phyloP scores from a whole-genome alignment of 2,797 vertebrate genomes.

The Adrianichthys oophorus region DNA sequence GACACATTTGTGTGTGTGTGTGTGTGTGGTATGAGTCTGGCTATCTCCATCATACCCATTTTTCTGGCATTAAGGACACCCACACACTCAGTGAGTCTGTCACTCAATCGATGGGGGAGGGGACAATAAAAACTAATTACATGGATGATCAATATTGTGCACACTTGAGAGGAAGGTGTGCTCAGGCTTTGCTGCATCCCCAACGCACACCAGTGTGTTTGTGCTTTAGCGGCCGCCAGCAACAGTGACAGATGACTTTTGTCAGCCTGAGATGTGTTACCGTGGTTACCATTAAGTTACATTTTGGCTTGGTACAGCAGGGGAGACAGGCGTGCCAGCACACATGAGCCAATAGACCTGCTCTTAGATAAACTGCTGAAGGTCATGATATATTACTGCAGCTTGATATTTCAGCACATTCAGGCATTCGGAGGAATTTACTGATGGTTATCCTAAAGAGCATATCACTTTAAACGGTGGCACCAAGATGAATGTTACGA shows the following conservation, averaged over 20 bases:
- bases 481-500: background rate
- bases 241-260: conserved; percentile 72
- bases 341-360: conserved; percentile 13
- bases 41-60: conserved; percentile 40
- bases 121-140: conserved; percentile 78
- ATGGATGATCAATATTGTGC: conserved; percentile 77
- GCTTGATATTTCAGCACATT: conserved; percentile 29
- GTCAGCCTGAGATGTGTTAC: conserved; percentile 70
- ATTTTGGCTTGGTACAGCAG: conserved; percentile 49
- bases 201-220: conserved; percentile 32
- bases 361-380: conserved; percentile 44
- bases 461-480: background rate
- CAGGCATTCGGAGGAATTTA: background rate
- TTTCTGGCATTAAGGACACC: conserved; percentile 27
- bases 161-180: conserved; percentile 58
- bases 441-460: background rate
- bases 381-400: conserved; percentile 41
- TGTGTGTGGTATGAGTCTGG: conserved; percentile 20
- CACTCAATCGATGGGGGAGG: conserved; percentile 67
- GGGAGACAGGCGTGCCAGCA: conserved; percentile 28
- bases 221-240: conserved; percentile 37
- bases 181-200: conserved; percentile 19
- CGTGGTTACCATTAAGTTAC: conserved; percentile 70
- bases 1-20: too few species aligned
- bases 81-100: conserved; percentile 41